Evolutionary conservation across 1,140 invertebrate species (phyloP), one percentile per base, ranked within the genome.

Genomic region (Venturia canescens): DNA sequence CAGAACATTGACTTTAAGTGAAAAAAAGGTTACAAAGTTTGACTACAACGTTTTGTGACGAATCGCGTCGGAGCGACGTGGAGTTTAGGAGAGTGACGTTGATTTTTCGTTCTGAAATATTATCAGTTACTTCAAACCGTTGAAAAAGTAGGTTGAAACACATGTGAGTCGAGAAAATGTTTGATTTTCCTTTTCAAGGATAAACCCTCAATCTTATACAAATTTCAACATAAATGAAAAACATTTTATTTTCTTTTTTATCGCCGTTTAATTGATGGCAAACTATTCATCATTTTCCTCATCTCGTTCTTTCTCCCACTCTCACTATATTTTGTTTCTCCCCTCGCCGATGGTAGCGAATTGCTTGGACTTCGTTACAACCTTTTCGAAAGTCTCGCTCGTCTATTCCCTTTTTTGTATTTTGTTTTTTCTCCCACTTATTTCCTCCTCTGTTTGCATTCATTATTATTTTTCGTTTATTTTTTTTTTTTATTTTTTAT

Each of bases 241-340:
- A n/a, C n/a, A n/a, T 26, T 1, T 13, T 31, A 16, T 66, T 48
- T 66, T 53, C 48, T 13, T 11, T 70, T 38, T 79, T 79, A 70
- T 70, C 44, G 78, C 77, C 60, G 77, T 78, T 78, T 26, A 26
- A 63, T 69, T 29, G 67, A 66, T 11, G 18, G 44, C 57, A 79
- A 83, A 84, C 53, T 26, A 81, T 79, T 85, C 78, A 84, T 80
- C 82, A 3, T 34, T 80, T 74, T 60, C 44, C 66, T 80, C 66
- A 16, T 26, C 9, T 3, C 2, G 3, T 11, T 53, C 3, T 53
- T 2, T 16, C n/a, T 53, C 11, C n/a, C 50, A 16, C 50, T 53
- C 50, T 53, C 15, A n/a, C 71, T 38, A n/a, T n/a, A n/a, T n/a
- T n/a, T n/a, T 23, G 21, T n/a, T 44, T 26, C 27, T 53, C 53